phyloP scores from a whole-genome alignment of 2,113 vertebrate genomes.

The Oriolus oriolus region DNA sequence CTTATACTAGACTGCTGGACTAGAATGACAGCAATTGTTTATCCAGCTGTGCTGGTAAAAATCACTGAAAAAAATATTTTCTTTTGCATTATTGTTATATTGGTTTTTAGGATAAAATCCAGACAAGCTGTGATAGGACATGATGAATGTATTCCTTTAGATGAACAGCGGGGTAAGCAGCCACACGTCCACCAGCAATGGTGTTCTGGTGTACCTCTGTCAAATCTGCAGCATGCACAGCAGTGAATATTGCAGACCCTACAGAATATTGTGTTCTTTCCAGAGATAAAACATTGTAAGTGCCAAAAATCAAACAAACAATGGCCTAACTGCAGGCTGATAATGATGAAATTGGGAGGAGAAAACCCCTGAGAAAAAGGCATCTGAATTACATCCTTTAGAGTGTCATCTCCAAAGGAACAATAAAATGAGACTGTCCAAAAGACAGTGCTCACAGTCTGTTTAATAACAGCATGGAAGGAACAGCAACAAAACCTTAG shows the following conservation, averaged over 20 bases:
- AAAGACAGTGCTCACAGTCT: background rate
- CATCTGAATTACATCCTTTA: background rate
- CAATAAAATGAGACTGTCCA: background rate
- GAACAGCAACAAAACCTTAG: background rate
- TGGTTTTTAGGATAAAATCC: background rate
- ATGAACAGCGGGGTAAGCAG: background rate
- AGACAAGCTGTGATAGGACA: background rate
- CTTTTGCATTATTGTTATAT: background rate
- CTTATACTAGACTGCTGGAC: background rate
- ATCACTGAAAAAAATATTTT: background rate
- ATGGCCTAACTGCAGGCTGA: background rate
- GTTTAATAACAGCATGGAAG: background rate
- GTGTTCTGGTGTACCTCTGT: background rate
- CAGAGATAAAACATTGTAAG: background rate
- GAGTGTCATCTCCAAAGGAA: background rate
- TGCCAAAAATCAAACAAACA: background rate
- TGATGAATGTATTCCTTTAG: background rate
- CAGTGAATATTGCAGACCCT: background rate
- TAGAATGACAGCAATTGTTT: background rate
- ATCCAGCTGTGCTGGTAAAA: background rate
- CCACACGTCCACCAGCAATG: background rate
- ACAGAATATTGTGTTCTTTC: background rate
- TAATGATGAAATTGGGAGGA: background rate
- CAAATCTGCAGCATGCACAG: background rate
- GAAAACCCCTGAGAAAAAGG: background rate